Percentiles rank a stretch among this genome's conserved stretches.
Conservation (phyloP, 1,140 invertebrate genomes). For the Armadillidium nasatum region DNA sequence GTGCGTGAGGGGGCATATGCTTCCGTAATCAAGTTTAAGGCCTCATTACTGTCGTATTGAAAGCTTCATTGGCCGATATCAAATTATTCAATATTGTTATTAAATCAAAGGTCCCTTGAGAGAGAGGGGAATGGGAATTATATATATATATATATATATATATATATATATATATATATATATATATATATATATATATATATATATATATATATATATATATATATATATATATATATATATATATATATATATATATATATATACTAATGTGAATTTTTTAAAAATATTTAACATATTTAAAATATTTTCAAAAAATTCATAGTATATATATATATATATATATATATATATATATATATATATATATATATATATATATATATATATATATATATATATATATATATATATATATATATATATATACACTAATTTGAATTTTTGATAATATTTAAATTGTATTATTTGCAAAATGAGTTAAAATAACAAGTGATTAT, state of each 20-base stretch:
- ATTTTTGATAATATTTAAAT: too few relatives aligned
- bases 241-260: conserved; percentile 8
- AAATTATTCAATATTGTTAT: conserved; percentile 14
- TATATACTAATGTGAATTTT: not conserved
- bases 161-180: conserved; percentile 15
- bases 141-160: not conserved
- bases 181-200: conserved; percentile 14
- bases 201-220: conserved; percentile 1
- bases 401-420: not conserved
- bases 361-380: not conserved
- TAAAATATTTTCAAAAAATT: too few relatives aligned
- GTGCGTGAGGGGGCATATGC: not conserved
- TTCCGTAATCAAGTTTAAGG: conserved; percentile 12
- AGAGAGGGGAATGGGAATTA: not conserved
- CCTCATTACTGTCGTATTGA: conserved; percentile 4
- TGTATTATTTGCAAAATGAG: too few relatives aligned
- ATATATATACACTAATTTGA: not conserved
- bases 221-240: conserved; percentile 6
- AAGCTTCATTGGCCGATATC: conserved; percentile 11
- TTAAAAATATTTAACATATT: too few relatives aligned
- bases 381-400: conserved; percentile 15
- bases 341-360: too few relatives aligned
- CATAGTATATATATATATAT: not conserved
- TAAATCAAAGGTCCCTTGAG: conserved; percentile 9
- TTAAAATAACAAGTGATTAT: too few relatives aligned